Evolutionary conservation across 2,888 invertebrate species (phyloP).

Genomic region (Phalera bucephala): DNA sequence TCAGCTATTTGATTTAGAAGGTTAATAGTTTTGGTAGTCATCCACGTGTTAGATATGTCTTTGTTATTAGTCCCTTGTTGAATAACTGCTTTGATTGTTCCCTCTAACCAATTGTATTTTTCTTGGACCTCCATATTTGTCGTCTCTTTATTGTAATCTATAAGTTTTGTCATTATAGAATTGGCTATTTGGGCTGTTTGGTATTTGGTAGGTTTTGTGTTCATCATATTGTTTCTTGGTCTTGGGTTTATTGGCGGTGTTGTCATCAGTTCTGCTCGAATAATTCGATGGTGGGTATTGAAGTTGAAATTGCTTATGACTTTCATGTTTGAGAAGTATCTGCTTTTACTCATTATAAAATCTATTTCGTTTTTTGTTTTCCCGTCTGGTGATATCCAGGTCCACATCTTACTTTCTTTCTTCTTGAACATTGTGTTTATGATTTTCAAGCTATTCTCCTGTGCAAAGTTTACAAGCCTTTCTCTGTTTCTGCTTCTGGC

Average conservation of each 20-base stretch:
- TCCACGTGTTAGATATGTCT: constrained; percentile 2
- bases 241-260: constrained; percentile 24
- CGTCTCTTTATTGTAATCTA: constrained; percentile 1
- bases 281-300: constrained; percentile 29
- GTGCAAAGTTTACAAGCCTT: constrained; percentile 16
- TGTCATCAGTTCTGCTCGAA: constrained; percentile 26
- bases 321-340: constrained; percentile 4
- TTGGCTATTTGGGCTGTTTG: constrained; percentile 1
- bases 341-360: constrained; percentile 18
- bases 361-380: constrained; percentile 26
- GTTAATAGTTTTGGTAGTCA: constrained; percentile 7
- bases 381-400: constrained; percentile 23
- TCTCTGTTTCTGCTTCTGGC: constrained; percentile 26
- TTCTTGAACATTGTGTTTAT: constrained; percentile 13
- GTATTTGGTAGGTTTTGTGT: constrained; percentile 2
- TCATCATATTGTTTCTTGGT: constrained; percentile 13
- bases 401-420: constrained; percentile 19
- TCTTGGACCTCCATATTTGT: not conserved
- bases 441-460: constrained; percentile 11
- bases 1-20: constrained; percentile 9
- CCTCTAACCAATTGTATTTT: constrained; percentile 1
- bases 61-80: constrained; percentile 2
- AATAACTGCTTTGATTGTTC: constrained; percentile 1
- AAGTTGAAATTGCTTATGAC: constrained; percentile 23
- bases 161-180: not conserved